These are phyloP conservation scores for Pterocles burchelli DNA, from an alignment of 2,113 vertebrate species.

Conservation along the genomic window DNA sequence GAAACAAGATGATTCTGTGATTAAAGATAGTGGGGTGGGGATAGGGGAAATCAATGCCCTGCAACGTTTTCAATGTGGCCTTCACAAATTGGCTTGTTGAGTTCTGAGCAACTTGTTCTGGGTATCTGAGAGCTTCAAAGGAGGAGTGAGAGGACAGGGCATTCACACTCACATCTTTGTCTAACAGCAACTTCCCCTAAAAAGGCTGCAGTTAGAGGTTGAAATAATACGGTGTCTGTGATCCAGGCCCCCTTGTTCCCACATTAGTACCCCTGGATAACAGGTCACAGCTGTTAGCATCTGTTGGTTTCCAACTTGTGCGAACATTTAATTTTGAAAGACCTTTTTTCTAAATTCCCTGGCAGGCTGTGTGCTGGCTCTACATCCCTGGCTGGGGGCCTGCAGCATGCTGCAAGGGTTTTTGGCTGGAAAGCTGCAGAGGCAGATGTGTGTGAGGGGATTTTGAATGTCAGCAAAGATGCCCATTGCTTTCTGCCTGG, in stretches of 20 bases:
- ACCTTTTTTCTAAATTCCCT: neutral
- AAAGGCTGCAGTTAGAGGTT: neutral
- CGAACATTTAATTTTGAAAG: neutral
- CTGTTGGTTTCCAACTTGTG: neutral
- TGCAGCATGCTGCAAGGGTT: neutral
- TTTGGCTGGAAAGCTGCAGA: neutral
- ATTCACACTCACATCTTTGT: neutral
- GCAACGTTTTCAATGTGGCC: neutral
- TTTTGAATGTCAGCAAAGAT: neutral
- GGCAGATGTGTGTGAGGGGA: neutral
- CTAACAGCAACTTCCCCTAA: neutral
- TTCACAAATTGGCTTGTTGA: neutral
- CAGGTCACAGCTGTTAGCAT: neutral
- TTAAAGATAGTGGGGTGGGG: neutral
- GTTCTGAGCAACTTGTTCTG: neutral
- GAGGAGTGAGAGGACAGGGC: neutral
- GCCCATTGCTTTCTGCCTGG: neutral
- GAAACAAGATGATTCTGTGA: neutral
- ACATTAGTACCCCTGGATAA: neutral
- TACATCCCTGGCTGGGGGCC: neutral
- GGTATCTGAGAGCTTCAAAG: neutral
- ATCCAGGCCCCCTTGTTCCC: neutral
- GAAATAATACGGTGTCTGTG: neutral
- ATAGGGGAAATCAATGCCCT: neutral
- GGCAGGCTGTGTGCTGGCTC: neutral